A percentile compares a stretch with the other conserved stretches of the same genome.
Conservation (phyloP, 1,140 invertebrate species). For the Brachionus calyciflorus region DNA sequence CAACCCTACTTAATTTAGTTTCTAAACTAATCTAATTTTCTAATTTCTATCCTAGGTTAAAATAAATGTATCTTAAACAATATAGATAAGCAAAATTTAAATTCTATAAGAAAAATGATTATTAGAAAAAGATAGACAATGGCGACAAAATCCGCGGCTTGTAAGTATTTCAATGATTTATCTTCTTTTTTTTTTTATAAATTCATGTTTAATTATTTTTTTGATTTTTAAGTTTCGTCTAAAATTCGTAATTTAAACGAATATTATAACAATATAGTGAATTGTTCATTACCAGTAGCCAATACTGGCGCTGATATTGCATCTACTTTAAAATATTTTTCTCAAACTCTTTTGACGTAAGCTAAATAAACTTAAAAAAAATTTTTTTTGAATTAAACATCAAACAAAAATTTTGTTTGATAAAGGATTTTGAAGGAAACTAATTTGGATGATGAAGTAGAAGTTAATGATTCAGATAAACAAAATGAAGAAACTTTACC, state of each 20-base stretch:
- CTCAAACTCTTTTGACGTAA: conserved; percentile 89
- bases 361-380: too few relatives aligned
- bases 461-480: conserved; percentile 73
- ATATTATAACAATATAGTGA: conserved; percentile 84
- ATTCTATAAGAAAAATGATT: too few relatives aligned
- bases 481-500: conserved; percentile 61
- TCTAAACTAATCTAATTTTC: too few relatives aligned
- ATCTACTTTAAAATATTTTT: conserved; percentile 95
- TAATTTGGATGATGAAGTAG: conserved; percentile 61
- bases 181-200: too few relatives aligned
- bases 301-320: conserved; percentile 85
- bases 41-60: too few relatives aligned
- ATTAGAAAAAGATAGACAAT: neutral
- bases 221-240: conserved; percentile 74
- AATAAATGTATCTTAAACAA: too few relatives aligned
- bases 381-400: conserved; percentile 25
- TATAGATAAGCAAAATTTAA: too few relatives aligned
- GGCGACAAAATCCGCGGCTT: conserved; percentile 24
- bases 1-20: too few relatives aligned
- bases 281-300: conserved; percentile 83
- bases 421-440: conserved; percentile 30
- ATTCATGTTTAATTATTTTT: neutral
- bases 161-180: neutral
- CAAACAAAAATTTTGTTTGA: neutral
- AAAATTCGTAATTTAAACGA: conserved; percentile 95